Evolutionary conservation across 2,797 vertebrate species (phyloP).

Genomic region (Onychomys torridus): DNA sequence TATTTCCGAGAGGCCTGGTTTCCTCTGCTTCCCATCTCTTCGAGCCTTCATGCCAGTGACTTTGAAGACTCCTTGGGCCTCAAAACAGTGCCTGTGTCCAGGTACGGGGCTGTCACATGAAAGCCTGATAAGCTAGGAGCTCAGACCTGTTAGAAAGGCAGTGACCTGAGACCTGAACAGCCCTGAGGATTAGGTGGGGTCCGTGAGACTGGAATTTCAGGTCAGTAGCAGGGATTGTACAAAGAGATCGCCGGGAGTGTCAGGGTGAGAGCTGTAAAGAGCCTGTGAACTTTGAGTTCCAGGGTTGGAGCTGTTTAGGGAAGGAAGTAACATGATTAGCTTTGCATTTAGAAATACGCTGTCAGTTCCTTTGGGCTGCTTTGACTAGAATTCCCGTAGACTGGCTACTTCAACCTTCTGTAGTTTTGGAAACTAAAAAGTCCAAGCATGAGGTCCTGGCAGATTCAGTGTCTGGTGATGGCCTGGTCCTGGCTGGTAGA

Average conservation of each 20-base stretch:
- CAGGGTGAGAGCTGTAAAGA: background rate
- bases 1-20: background rate
- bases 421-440: background rate
- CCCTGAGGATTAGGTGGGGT: background rate
- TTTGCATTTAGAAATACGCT: constrained; percentile 45
- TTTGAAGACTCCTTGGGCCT: background rate
- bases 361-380: background rate
- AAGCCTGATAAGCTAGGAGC: background rate
- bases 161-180: background rate
- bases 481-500: background rate
- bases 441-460: background rate
- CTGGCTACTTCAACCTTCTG: background rate
- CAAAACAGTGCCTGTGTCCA: background rate
- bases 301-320: constrained; percentile 43
- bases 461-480: too few relatives aligned
- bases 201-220: background rate
- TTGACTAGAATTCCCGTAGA: background rate
- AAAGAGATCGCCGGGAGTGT: background rate
- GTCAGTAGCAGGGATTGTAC: background rate
- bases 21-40: background rate
- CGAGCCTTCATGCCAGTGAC: background rate
- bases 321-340: constrained; percentile 60
- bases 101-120: background rate
- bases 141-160: background rate
- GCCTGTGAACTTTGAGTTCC: background rate